Base-by-base conservation (phyloP, 2,113 vertebrate species). In the Neofelis nebulosa region DNA sequence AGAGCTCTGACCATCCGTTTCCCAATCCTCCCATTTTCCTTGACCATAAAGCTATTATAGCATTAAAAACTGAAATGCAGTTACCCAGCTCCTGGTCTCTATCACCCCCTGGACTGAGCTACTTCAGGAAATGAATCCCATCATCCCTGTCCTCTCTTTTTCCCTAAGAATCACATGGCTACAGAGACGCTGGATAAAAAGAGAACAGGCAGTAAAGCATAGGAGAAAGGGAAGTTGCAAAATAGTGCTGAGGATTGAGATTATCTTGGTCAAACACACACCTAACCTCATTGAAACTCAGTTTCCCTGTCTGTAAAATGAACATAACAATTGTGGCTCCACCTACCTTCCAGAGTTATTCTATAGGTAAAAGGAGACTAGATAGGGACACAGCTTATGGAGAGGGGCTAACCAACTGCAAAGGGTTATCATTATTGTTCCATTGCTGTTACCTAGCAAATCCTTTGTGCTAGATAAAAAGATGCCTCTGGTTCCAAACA, bases 301-400 rank as follows among this genome's bases (percentile, higher is more conserved):
- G 48, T 55, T 93, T 96, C 18, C 16, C 48, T 52, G 0, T 33
- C 5, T 89, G 25, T 25, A 41, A 89, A 66, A 83, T 74, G 25
- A 87, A 23, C 29, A 41, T 11, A 57, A 52, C 0, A 4, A 25
- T 21, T 7, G 7, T 45, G 33, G 23, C 18, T 69, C n/a, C 2
- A 4, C 15, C 76, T 33, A 12, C 92, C 50, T 92, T 94, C 33
- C 63, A 50, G 73, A 84, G 38, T 65, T 71, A 96, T 61, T 84
- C 48, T 33, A 31, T 15, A 4, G n/a, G 19, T 69, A 55, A 19
- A 41, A n/a, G 63, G 68, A 94, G 55, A 86, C 27, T 4, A 33
- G 33, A 21, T 10, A 36, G 4, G 36, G 38, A 38, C 21, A 33
- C 0, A 15, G 2, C 12, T 69, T 23, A 74, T 0, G 11, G 41